A percentile compares a stretch with the other conserved stretches of the same genome.
Conservation (phyloP, 1,140 invertebrate species). For the Campoletis sonorensis region DNA sequence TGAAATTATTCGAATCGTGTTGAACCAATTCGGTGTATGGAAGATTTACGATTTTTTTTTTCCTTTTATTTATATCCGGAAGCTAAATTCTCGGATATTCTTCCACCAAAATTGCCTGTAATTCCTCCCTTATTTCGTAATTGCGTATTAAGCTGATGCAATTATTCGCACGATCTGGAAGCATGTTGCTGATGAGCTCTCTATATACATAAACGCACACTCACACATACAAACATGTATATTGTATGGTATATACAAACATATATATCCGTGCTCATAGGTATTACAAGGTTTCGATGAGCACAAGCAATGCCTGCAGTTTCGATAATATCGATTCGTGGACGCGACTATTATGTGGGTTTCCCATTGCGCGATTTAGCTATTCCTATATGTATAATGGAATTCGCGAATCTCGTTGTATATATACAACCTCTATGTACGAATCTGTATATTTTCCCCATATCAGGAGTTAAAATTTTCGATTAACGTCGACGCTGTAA, state of each 20-base stretch:
- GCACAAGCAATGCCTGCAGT: slow-evolving; percentile 9
- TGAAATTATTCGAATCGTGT: too few relatives aligned
- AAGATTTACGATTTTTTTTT: too few relatives aligned
- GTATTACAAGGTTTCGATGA: slow-evolving; percentile 22
- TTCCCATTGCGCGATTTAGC: slow-evolving; percentile 12
- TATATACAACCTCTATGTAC: not conserved
- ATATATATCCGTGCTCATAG: not conserved
- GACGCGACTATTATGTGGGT: slow-evolving; percentile 2
- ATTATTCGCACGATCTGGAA: slow-evolving; percentile 29
- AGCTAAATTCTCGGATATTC: too few relatives aligned
- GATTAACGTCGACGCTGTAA: slow-evolving; percentile 31
- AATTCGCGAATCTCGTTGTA: slow-evolving; percentile 8
- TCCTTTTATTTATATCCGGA: too few relatives aligned
- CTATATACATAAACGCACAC: not conserved
- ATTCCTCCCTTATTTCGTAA: slow-evolving; percentile 32
- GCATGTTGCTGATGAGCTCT: not conserved
- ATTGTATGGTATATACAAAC: too few relatives aligned
- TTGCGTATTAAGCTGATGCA: slow-evolving; percentile 24
- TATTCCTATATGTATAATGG: slow-evolving; percentile 4
- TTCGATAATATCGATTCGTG: slow-evolving; percentile 33
- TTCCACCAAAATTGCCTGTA: not conserved
- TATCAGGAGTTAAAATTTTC: slow-evolving; percentile 32
- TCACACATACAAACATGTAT: not conserved
- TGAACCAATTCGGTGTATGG: too few relatives aligned
- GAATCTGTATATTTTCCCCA: not conserved